Conservation (phyloP, 2,797 vertebrate genomes). For the Sebastes iracundus region DNA sequence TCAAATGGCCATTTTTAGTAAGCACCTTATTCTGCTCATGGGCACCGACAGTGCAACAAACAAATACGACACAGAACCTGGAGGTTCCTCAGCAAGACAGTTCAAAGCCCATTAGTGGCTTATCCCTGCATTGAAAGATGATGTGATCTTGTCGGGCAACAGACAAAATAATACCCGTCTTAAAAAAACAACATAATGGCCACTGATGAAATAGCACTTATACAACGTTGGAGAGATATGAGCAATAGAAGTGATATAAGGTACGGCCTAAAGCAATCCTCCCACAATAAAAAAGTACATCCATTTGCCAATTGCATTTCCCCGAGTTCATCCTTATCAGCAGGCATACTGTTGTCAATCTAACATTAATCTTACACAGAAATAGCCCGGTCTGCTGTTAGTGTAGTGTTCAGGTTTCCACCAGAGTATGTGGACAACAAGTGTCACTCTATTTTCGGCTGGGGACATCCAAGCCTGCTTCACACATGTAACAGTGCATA, state of each 20-base stretch:
- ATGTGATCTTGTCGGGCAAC: conserved; percentile 17
- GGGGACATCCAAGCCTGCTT: neutral
- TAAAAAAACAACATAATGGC: conserved; percentile 9
- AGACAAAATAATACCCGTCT: conserved; percentile 6
- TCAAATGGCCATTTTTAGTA: conserved; percentile 69
- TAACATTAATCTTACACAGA: conserved; percentile 14
- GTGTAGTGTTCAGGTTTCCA: neutral
- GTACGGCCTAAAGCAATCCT: conserved; percentile 16
- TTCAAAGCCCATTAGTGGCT: conserved; percentile 28
- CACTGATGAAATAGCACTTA: conserved; percentile 35
- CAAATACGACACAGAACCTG: conserved; percentile 14
- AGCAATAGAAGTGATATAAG: neutral
- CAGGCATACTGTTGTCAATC: neutral
- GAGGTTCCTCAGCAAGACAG: conserved; percentile 7
- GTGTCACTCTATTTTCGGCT: neutral
- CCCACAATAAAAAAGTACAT: conserved; percentile 23
- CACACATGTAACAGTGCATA: neutral
- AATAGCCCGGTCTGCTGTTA: neutral
- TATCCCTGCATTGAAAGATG: conserved; percentile 5
- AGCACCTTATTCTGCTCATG: conserved; percentile 59
- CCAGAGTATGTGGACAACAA: neutral
- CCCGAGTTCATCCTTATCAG: conserved; percentile 17
- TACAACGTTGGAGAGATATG: conserved; percentile 16
- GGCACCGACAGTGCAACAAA: conserved; percentile 3
- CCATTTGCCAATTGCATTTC: conserved; percentile 19